phyloP scores from a whole-genome alignment of 1,140 invertebrate species.

The Proctacanthus coquilletti region DNA sequence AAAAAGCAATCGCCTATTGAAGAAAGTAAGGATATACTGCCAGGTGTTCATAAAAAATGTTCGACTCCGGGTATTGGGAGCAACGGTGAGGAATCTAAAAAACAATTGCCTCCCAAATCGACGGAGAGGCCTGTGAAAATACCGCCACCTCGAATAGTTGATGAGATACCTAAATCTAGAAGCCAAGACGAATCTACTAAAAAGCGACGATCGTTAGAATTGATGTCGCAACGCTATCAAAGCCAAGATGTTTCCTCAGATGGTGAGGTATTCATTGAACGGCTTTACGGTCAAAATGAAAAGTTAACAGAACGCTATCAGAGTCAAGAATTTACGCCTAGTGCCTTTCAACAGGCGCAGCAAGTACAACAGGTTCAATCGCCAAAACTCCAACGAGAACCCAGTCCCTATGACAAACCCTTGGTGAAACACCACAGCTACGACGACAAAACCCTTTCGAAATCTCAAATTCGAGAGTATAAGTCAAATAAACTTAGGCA shows the following conservation, averaged over 20 bases:
- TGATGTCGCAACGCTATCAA: slow-evolving; percentile 35
- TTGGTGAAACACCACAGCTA: slow-evolving; percentile 43
- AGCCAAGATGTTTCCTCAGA: slow-evolving; percentile 36
- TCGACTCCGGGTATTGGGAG: slow-evolving; percentile 19
- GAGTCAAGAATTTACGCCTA: slow-evolving; percentile 39
- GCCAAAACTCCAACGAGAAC: slow-evolving; percentile 8
- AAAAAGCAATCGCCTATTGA: slow-evolving; percentile 20
- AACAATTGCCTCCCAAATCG: slow-evolving; percentile 13
- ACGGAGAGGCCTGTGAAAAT: slow-evolving; percentile 33
- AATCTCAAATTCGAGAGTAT: slow-evolving; percentile 43
- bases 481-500: slow-evolving; percentile 39
- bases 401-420: slow-evolving; percentile 33
- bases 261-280: slow-evolving; percentile 25
- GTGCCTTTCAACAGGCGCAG: not conserved
- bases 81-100: slow-evolving; percentile 19
- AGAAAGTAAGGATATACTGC: slow-evolving; percentile 19
- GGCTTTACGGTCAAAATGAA: slow-evolving; percentile 40
- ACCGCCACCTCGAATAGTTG: slow-evolving; percentile 20
- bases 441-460: slow-evolving; percentile 42
- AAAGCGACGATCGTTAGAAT: slow-evolving; percentile 23
- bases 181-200: slow-evolving; percentile 9
- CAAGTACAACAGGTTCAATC: slow-evolving; percentile 1
- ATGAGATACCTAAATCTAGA: slow-evolving; percentile 2
- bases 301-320: slow-evolving; percentile 43
- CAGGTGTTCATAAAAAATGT: slow-evolving; percentile 20